These are phyloP conservation scores for Panorpa germanica DNA, from an alignment of 2,888 invertebrate species.

Conservation along the genomic window DNA sequence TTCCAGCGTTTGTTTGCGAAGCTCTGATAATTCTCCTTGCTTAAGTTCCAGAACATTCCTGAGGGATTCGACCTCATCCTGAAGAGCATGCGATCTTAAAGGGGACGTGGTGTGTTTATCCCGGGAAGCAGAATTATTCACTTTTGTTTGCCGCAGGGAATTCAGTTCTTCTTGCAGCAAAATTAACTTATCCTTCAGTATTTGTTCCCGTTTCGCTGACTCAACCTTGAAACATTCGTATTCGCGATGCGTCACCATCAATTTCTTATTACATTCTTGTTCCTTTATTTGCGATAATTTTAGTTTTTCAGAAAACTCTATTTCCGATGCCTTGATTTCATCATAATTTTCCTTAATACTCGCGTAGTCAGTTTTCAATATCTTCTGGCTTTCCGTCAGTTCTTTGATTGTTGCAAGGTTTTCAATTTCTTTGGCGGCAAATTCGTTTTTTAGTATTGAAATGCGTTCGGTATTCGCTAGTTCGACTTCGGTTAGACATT, in stretches of 20 bases:
- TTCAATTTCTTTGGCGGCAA: constrained; percentile 18
- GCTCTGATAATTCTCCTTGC: constrained; percentile 64
- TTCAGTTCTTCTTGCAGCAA: constrained; percentile 22
- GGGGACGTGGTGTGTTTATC: too few relatives aligned
- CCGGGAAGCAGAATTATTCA: too few relatives aligned
- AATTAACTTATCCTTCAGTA: constrained; percentile 21
- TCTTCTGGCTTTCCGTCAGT: too few relatives aligned
- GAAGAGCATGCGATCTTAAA: constrained; percentile 26
- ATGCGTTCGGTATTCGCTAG: constrained; percentile 19
- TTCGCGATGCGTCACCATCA: constrained; percentile 17
- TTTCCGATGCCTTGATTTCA: constrained; percentile 16
- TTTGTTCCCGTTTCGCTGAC: constrained; percentile 19
- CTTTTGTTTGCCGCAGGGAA: constrained; percentile 14
- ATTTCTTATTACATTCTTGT: constrained; percentile 16
- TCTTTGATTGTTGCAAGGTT: too few relatives aligned
- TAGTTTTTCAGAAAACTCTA: constrained; percentile 17
- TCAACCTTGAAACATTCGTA: constrained; percentile 17
- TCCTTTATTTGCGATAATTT: constrained; percentile 15
- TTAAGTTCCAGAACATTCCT: constrained; percentile 76
- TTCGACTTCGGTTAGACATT: constrained; percentile 27
- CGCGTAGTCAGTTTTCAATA: too few relatives aligned
- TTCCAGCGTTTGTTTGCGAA: constrained; percentile 51
- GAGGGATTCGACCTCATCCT: constrained; percentile 64
- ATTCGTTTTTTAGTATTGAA: constrained; percentile 17
- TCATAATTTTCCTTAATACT: too few relatives aligned